Percentiles rank a stretch among this genome's conserved stretches.
phyloP scores from a whole-genome alignment of 1,140 invertebrate species.

The Aphidius ervi region DNA sequence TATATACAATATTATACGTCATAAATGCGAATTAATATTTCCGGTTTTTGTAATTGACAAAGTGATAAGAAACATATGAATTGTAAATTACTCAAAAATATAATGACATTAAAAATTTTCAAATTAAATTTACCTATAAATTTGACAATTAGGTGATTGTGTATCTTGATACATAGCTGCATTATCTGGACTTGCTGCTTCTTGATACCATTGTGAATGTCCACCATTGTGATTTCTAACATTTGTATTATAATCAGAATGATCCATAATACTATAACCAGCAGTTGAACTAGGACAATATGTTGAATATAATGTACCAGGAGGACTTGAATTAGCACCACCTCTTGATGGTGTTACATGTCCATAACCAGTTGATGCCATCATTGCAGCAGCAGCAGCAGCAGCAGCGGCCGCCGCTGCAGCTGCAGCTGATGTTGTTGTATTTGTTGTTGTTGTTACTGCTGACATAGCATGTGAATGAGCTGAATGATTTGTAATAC shows the following conservation, averaged over 20 bases:
- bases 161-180: constrained; percentile 50
- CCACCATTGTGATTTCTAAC: constrained; percentile 35
- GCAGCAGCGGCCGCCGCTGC: constrained; percentile 41
- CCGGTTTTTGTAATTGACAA: too few species aligned
- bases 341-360: constrained; percentile 47
- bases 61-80: too few species aligned
- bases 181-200: constrained; percentile 46
- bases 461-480: constrained; percentile 56
- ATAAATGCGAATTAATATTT: not conserved
- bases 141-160: constrained; percentile 47
- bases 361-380: constrained; percentile 57
- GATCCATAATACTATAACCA: constrained; percentile 50
- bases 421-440: constrained; percentile 38
- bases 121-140: constrained; percentile 41
- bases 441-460: constrained; percentile 39
- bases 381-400: constrained; percentile 46
- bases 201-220: constrained; percentile 48
- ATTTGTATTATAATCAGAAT: constrained; percentile 44
- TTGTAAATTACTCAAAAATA: too few species aligned
- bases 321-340: constrained; percentile 48
- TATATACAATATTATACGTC: too few species aligned
- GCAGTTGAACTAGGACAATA: constrained; percentile 53
- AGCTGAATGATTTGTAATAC: constrained; percentile 34
- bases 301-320: constrained; percentile 53
- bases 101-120: too few species aligned